Evolutionary conservation across 2,113 vertebrate genomes (phyloP).

Genomic region (Cynocephalus volans): DNA sequence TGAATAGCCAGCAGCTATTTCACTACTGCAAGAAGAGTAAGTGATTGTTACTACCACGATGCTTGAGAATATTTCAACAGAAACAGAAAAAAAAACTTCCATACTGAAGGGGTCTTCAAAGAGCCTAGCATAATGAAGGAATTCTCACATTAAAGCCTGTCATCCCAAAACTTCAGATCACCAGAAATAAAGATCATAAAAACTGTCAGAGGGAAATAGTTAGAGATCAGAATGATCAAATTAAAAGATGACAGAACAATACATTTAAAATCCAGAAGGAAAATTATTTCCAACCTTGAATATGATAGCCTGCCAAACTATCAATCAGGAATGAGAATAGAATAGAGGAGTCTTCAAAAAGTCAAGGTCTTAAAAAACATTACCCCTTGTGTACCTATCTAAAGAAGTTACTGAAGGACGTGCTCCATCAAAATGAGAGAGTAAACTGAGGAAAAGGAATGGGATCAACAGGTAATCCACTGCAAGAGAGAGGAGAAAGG

Average conservation of each 20-base stretch:
- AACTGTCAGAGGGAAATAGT: not conserved
- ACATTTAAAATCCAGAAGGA: constrained; percentile 33
- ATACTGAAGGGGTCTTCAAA: not conserved
- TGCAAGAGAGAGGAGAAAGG: not conserved
- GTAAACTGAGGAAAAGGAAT: not conserved
- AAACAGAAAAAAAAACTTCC: constrained; percentile 5
- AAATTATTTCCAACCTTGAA: not conserved
- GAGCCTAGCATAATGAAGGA: not conserved
- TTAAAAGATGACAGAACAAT: not conserved
- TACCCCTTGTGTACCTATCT: not conserved
- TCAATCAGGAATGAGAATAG: not conserved
- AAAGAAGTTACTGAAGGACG: constrained; percentile 18
- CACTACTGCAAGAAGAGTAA: not conserved
- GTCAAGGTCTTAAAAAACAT: not conserved
- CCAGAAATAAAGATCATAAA: constrained; percentile 24
- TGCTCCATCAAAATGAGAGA: constrained; percentile 6
- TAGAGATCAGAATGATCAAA: not conserved
- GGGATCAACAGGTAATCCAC: not conserved
- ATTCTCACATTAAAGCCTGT: constrained; percentile 33
- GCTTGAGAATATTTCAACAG: not conserved
- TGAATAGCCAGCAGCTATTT: not conserved
- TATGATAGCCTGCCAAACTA: not conserved
- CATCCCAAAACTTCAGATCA: not conserved
- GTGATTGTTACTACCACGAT: not conserved
- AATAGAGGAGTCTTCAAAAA: not conserved